Conservation (phyloP, 2,888 invertebrate genomes). For the Sipha maydis region DNA sequence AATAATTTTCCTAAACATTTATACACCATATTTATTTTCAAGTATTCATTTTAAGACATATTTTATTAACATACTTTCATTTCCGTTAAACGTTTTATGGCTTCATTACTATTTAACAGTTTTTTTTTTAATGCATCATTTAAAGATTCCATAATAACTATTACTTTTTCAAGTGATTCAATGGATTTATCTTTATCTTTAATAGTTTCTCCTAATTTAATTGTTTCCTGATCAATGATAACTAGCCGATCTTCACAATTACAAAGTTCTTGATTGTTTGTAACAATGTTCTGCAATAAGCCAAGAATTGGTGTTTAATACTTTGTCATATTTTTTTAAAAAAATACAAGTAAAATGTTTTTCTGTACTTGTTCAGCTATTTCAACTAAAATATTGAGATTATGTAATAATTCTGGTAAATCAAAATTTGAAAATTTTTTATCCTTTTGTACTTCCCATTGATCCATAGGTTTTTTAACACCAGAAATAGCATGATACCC, state of each 20-base stretch:
- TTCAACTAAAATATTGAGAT: conserved; percentile 89
- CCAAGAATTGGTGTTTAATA: neutral
- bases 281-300: conserved; percentile 80
- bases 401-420: conserved; percentile 91
- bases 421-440: conserved; percentile 75
- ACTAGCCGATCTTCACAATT: conserved; percentile 83
- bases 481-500: conserved; percentile 90
- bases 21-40: neutral
- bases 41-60: neutral
- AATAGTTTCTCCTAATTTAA: conserved; percentile 75
- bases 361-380: conserved; percentile 84
- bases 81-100: conserved; percentile 72
- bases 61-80: conserved; percentile 69
- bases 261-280: conserved; percentile 81
- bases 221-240: conserved; percentile 82
- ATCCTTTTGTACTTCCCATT: conserved; percentile 73
- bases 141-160: conserved; percentile 76
- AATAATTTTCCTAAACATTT: conserved; percentile 71
- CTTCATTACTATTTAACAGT: conserved; percentile 70
- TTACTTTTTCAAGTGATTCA: conserved; percentile 76
- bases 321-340: neutral
- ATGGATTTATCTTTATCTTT: conserved; percentile 80
- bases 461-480: conserved; percentile 72
- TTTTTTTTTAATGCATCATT: conserved; percentile 63
- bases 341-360: neutral